Percentiles rank a stretch among this genome's conserved stretches.
phyloP scores from a whole-genome alignment of 1,140 invertebrate species.

The Rhagoletis pomonella region DNA sequence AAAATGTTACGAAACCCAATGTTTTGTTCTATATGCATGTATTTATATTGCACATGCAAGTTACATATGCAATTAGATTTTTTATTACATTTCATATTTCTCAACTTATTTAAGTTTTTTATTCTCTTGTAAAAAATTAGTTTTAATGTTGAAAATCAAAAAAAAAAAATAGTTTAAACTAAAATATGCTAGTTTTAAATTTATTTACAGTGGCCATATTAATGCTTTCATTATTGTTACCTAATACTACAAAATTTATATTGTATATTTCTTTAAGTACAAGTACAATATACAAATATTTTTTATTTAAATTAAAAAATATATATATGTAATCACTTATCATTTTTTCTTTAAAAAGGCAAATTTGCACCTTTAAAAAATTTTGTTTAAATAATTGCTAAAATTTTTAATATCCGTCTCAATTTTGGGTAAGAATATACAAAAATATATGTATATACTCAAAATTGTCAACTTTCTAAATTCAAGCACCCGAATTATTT shows the following conservation, averaged over 20 bases:
- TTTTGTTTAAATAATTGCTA: no score
- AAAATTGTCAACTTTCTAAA: no score
- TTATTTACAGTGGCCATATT: conserved; percentile 44
- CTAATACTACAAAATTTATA: background rate
- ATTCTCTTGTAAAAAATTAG: no score
- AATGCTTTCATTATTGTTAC: background rate
- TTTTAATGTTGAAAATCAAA: no score
- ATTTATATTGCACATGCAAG: background rate
- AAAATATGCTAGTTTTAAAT: background rate
- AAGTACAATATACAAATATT: background rate
- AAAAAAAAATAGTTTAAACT: background rate
- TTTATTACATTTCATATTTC: background rate
- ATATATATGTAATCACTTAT: no score
- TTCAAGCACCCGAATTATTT: no score
- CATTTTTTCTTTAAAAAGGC: no score
- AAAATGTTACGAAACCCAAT: background rate
- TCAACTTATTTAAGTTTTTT: background rate
- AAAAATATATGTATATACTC: no score
- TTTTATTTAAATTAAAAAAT: background rate
- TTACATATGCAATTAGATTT: background rate
- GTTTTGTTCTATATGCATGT: background rate
- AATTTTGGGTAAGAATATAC: no score
- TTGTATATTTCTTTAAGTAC: no score
- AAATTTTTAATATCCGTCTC: no score
- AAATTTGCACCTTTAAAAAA: no score